Evolutionary conservation across 1,140 invertebrate genomes (phyloP).

Genomic region (Aphaenogaster rudis): DNA sequence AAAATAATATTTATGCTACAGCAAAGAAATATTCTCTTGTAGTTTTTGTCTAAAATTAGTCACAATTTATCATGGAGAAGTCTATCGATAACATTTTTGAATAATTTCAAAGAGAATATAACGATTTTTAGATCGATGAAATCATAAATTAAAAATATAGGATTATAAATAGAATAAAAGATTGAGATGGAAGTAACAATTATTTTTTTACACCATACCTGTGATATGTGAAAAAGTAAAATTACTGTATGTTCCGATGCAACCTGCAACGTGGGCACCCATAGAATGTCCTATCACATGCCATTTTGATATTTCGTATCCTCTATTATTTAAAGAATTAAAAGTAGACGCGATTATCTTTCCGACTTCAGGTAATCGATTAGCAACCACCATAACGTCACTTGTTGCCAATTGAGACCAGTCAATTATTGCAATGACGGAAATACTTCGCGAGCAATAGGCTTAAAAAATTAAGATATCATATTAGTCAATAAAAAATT

Average conservation of each 20-base stretch:
- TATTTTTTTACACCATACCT: background rate
- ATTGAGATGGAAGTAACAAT: background rate
- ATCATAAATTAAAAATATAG: background rate
- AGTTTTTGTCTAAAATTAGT: background rate
- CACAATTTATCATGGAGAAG: background rate
- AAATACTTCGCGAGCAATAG: background rate
- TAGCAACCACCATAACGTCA: background rate
- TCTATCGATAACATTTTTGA: background rate
- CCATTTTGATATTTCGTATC: conserved; percentile 4
- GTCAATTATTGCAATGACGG: background rate
- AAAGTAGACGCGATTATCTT: conserved; percentile 1
- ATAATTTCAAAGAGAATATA: background rate
- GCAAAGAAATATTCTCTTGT: background rate
- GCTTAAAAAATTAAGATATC: background rate
- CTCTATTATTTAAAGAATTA: background rate
- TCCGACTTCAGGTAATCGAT: background rate
- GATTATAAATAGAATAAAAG: background rate
- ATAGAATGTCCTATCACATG: background rate
- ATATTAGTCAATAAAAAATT: background rate
- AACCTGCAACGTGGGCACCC: conserved; percentile 15
- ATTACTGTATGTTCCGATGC: background rate
- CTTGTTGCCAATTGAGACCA: background rate
- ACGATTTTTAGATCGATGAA: background rate
- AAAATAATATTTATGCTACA: background rate
- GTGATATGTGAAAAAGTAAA: conserved; percentile 12